Evolutionary conservation across 2,797 vertebrate species (phyloP).

Genomic region (Natrix natrix): DNA sequence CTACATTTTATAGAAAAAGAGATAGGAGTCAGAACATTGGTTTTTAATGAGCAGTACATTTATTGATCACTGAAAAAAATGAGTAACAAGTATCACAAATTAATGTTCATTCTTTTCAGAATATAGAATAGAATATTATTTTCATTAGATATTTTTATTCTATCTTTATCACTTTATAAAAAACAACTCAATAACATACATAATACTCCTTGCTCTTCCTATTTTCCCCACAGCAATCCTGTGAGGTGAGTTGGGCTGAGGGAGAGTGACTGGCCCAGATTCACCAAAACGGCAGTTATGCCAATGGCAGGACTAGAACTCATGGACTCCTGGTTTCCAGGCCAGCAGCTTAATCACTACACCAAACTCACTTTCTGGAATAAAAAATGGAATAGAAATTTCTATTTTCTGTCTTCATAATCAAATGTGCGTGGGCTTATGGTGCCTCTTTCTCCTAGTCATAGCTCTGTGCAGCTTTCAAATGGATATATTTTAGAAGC

Average conservation of each 20-base stretch:
- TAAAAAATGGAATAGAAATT: not conserved
- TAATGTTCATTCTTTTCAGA: not conserved
- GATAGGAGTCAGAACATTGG: not conserved
- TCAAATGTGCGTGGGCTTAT: not conserved
- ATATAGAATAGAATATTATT: not conserved
- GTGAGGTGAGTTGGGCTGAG: not conserved
- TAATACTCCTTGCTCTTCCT: not conserved
- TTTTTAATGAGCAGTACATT: not conserved
- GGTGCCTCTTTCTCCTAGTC: not conserved
- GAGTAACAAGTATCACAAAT: not conserved
- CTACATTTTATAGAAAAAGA: constrained; percentile 1
- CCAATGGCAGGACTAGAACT: not conserved
- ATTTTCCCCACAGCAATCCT: not conserved
- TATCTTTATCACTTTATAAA: not conserved
- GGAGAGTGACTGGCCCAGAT: not conserved
- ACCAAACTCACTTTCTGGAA: not conserved
- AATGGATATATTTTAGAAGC: not conserved
- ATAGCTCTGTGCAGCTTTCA: too few species aligned
- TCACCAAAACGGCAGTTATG: not conserved
- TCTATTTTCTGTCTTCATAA: not conserved
- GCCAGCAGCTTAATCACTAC: not conserved
- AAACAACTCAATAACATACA: not conserved
- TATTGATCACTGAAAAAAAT: not conserved
- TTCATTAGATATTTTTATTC: not conserved
- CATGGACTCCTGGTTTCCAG: not conserved